Percentiles rank a stretch among this genome's conserved stretches.
phyloP scores from a whole-genome alignment of 2,888 invertebrate species.

The Pristionchus entomophagus region DNA sequence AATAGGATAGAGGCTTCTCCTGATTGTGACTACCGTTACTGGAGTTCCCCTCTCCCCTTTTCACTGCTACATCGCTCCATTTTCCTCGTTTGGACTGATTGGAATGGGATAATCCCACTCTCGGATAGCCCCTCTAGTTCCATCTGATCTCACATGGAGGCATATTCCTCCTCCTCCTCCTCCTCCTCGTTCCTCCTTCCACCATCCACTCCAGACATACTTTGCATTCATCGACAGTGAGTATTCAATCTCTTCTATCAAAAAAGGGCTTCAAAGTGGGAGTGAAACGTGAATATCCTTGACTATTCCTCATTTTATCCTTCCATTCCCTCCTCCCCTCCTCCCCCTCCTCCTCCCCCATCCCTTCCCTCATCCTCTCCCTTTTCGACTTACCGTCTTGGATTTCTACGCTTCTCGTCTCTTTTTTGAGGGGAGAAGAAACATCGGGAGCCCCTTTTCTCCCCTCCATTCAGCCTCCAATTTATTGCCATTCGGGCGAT shows the following conservation, averaged over 20 bases:
- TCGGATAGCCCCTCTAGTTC: too few relatives aligned
- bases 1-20: too few relatives aligned
- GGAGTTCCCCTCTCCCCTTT: too few relatives aligned
- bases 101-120: too few relatives aligned
- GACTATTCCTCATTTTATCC: background rate
- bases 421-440: conserved; percentile 5
- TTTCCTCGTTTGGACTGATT: too few relatives aligned
- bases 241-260: background rate
- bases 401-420: conserved; percentile 28
- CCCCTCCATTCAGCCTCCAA: background rate
- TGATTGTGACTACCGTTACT: too few relatives aligned
- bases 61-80: too few relatives aligned
- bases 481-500: background rate
- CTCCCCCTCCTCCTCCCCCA: background rate
- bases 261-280: background rate
- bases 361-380: background rate
- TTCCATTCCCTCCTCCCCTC: background rate
- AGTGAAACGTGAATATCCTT: conserved; percentile 4
- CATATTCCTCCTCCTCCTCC: too few relatives aligned
- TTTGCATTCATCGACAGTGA: too few relatives aligned
- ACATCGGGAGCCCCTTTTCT: conserved; percentile 1
- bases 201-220: too few relatives aligned
- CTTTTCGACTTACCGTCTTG: conserved; percentile 9
- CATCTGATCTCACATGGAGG: too few relatives aligned
- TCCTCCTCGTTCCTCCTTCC: too few relatives aligned